A percentile compares a stretch with the other conserved stretches of the same genome.
Evolutionary conservation across 2,113 vertebrate genomes (phyloP).

Genomic region (Brachypteracias leptosomus): DNA sequence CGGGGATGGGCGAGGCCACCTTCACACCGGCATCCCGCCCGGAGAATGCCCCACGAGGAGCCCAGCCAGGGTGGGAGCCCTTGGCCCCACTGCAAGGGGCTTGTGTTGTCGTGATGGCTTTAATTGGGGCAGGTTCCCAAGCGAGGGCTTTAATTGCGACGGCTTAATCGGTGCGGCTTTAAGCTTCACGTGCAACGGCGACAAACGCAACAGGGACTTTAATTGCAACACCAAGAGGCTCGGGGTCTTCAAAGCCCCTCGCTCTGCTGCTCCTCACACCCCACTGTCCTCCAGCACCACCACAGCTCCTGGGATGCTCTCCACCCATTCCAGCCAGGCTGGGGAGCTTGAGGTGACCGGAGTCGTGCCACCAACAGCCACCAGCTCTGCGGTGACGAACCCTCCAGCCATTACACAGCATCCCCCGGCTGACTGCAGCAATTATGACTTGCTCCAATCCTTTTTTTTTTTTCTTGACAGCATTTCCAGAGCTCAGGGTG

Average conservation of each 20-base stretch:
- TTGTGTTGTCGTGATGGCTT: fast-evolving
- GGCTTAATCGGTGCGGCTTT: background rate
- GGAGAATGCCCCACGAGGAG: no score
- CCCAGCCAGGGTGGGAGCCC: no score
- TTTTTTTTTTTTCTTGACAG: background rate
- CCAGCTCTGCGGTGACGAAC: background rate
- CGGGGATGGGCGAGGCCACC: background rate
- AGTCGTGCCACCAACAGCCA: background rate
- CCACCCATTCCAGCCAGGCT: background rate
- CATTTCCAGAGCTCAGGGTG: background rate
- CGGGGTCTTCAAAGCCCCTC: background rate
- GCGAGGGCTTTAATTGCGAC: background rate
- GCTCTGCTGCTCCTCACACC: background rate
- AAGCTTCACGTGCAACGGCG: background rate
- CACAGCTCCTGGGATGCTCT: background rate
- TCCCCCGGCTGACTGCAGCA: background rate
- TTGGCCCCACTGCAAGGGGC: background rate
- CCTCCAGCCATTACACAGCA: background rate
- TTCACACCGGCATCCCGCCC: fast-evolving
- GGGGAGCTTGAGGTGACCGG: fast-evolving
- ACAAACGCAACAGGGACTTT: background rate
- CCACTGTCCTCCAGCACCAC: background rate
- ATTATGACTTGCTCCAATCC: background rate
- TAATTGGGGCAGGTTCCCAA: background rate
- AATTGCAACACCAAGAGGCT: background rate